phyloP scores from a whole-genome alignment of 2,113 vertebrate genomes.

The Oncorhynchus tshawytscha region DNA sequence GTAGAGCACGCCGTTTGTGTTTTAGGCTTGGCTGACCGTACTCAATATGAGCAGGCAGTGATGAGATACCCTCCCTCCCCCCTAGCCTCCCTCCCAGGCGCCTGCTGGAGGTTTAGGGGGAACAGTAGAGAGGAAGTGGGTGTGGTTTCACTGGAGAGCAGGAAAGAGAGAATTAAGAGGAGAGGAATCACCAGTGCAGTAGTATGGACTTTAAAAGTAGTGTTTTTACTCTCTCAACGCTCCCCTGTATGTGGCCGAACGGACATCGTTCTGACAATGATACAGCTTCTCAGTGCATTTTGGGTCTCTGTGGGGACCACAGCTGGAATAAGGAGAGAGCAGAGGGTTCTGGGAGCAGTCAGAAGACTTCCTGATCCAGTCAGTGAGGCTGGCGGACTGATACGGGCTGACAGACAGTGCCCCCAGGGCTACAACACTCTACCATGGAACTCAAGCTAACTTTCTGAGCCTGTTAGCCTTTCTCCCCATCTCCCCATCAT shows the following conservation, averaged over 20 bases:
- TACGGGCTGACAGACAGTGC: conserved; percentile 20
- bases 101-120: conserved; percentile 4
- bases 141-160: conserved; percentile 8
- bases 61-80: neutral
- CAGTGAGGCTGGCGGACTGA: conserved; percentile 25
- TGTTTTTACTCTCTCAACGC: conserved; percentile 6
- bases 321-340: neutral
- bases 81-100: neutral
- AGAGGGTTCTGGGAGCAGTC: conserved; percentile 28
- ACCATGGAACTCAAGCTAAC: neutral
- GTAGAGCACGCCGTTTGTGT: neutral
- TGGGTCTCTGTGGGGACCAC: conserved; percentile 32
- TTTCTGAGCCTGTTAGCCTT: neutral
- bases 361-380: conserved; percentile 21
- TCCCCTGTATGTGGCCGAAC: conserved; percentile 24
- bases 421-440: conserved; percentile 20
- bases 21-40: neutral
- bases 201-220: conserved; percentile 20
- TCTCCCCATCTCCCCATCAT: neutral
- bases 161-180: neutral
- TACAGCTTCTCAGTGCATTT: conserved; percentile 30
- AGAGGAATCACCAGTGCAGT: conserved; percentile 17
- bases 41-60: conserved; percentile 8
- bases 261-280: conserved; percentile 45
- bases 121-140: conserved; percentile 4